Evolutionary conservation across 2,797 vertebrate genomes (phyloP), one percentile per base, ranked within the genome.

Genomic region (Acestrorhynchus altus): DNA sequence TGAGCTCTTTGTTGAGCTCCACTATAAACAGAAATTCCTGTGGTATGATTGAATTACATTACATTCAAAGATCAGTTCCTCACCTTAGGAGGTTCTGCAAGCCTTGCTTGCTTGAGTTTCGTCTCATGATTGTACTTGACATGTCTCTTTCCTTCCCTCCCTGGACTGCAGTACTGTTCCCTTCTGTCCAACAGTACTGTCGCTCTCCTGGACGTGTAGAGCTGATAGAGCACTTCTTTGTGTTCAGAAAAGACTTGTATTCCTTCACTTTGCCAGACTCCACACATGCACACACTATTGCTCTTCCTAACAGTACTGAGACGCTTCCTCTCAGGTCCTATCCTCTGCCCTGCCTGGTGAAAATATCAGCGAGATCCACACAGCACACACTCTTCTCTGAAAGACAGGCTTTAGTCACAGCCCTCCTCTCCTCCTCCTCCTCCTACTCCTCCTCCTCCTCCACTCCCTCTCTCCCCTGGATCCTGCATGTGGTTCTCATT

Each of bases 71-170:
- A 56, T 9, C 10, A 20, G 67, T 4, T 77, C 84, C 95, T 86
- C 89, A 98, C 97, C 94, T 96, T 85, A 94, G 89, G 72, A 96
- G 95, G 83, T 93, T 95, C 63, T 96, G 94, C 86, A 95, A 89
- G 82, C 95, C 95, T 87, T 92, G 90, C 85, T 92, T 96, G 90
- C 94, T 95, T 87, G 95, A 94, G 83, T 92, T 94, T 83, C 93
- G 93, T 86, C 96, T 93, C 81, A 93, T 78, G 83, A 95, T 83
- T 70, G 92, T 90, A 83, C 93, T 89, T 87, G 93, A 95, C 95
- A 94, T 94, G 85, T 87, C 88, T 87, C 35, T 57, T 61, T 78
- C 72, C 73, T 80, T 67, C 68, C 61, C 68, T 26, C 84, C 76
- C 28, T 78, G 18, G 69, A 64, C 56, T 10, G 57, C 78, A 81